A percentile compares a stretch with the other conserved stretches of the same genome.
These are phyloP conservation scores for Temnothorax curvispinosus DNA, from an alignment of 1,140 invertebrate genomes.

Conservation along the genomic window DNA sequence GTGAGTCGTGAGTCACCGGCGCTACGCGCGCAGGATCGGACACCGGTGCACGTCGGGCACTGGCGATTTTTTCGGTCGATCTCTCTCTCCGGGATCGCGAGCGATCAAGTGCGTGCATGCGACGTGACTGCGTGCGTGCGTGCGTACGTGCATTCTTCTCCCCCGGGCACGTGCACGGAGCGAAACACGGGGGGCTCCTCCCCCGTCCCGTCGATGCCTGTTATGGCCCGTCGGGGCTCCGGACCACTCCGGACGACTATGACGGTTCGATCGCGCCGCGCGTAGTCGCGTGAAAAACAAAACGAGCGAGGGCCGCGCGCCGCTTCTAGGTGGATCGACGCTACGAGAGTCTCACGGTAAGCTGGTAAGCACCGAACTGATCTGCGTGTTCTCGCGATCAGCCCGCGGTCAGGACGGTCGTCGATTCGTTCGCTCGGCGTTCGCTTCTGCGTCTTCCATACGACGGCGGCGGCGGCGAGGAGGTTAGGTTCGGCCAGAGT, in stretches of 20 bases:
- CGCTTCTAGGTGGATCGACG: background rate
- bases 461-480: constrained; percentile 13
- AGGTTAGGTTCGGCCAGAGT: constrained; percentile 73
- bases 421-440: background rate
- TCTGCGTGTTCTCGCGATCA: too few species aligned
- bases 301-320: constrained; percentile 39
- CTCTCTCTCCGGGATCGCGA: too few species aligned
- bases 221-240: background rate
- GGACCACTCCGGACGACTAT: background rate
- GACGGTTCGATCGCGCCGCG: constrained; percentile 60
- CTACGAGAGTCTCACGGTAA: background rate
- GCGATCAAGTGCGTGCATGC: background rate
- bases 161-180: constrained; percentile 63
- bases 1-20: background rate
- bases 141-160: background rate
- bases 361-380: background rate
- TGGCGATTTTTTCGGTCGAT: too few species aligned
- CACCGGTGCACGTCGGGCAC: background rate
- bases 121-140: background rate
- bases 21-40: background rate
- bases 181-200: background rate
- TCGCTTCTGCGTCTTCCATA: background rate
- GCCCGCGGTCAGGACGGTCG: background rate
- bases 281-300: constrained; percentile 60
- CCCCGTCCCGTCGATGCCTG: background rate